phyloP scores from a whole-genome alignment of 2,113 vertebrate species.

The Hylia prasina region DNA sequence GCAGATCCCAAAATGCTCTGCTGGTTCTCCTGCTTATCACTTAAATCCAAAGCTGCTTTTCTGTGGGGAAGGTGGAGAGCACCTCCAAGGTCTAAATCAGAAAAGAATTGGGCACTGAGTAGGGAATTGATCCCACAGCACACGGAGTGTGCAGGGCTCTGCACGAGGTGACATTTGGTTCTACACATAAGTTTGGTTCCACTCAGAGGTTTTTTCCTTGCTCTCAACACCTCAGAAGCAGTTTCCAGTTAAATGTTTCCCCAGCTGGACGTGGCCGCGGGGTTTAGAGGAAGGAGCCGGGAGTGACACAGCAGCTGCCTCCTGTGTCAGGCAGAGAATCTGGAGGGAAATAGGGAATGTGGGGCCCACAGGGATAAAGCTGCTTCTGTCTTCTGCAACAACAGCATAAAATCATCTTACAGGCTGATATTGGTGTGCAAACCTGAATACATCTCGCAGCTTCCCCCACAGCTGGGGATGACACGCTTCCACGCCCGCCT shows the following conservation, averaged over 20 bases:
- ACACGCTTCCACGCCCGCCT: background rate
- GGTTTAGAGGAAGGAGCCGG: background rate
- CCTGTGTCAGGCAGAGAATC: background rate
- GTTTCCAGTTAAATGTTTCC: background rate
- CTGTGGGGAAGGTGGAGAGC: background rate
- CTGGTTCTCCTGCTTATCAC: background rate
- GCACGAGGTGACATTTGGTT: background rate
- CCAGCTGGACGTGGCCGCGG: background rate
- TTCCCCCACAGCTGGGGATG: background rate
- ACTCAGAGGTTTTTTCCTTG: background rate
- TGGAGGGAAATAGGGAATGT: background rate
- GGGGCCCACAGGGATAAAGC: background rate
- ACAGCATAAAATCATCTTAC: background rate
- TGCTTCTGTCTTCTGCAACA: background rate
- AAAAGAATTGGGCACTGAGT: accelerated
- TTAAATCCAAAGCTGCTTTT: background rate
- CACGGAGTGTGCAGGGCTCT: accelerated
- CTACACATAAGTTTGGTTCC: accelerated
- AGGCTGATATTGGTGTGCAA: background rate
- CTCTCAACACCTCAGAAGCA: background rate
- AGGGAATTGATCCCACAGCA: background rate
- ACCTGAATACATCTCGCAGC: background rate
- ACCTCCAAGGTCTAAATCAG: background rate
- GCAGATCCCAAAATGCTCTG: background rate
- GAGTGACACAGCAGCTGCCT: background rate